phyloP scores from a whole-genome alignment of 53 echinoderm and acorn worm genomes.

The Holothuria scabra region DNA sequence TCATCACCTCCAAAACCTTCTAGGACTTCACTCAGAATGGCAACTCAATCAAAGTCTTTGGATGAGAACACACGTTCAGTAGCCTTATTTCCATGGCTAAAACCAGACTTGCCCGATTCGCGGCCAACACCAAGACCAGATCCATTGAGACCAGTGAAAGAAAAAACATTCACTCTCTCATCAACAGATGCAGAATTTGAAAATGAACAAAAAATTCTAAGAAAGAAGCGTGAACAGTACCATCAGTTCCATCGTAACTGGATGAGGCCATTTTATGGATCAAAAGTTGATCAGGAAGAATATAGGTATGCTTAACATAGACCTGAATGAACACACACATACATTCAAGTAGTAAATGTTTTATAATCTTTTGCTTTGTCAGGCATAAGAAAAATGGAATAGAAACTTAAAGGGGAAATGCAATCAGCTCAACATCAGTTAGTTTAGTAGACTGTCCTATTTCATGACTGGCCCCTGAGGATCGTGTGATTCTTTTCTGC shows the following conservation, averaged over 20 bases:
- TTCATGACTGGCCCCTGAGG: too few species aligned
- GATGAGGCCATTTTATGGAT: slow-evolving; percentile 98
- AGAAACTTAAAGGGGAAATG: too few species aligned
- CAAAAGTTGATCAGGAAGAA: slow-evolving; percentile 84
- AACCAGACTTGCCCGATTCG: slow-evolving; percentile 19
- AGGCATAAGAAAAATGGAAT: too few species aligned
- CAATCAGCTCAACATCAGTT: too few species aligned
- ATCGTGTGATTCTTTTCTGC: too few species aligned
- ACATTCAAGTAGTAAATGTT: too few species aligned
- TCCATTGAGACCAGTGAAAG: slow-evolving; percentile 76
- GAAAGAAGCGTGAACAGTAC: slow-evolving; percentile 88
- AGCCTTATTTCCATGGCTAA: slow-evolving; percentile 13
- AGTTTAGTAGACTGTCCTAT: too few species aligned
- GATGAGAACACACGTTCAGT: slow-evolving; percentile 4
- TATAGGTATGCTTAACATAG: slow-evolving; percentile 66
- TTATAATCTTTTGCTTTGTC: too few species aligned
- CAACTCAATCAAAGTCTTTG: neutral
- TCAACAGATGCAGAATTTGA: slow-evolving; percentile 83
- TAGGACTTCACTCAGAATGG: neutral
- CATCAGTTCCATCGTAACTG: slow-evolving; percentile 81
- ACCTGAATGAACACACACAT: too few species aligned
- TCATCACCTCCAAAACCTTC: neutral
- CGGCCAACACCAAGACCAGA: slow-evolving; percentile 61
- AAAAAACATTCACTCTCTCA: slow-evolving; percentile 75
- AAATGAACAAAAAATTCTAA: slow-evolving; percentile 70